Base-by-base conservation (phyloP, 1,140 invertebrate species). In the Frieseomelitta varia region DNA sequence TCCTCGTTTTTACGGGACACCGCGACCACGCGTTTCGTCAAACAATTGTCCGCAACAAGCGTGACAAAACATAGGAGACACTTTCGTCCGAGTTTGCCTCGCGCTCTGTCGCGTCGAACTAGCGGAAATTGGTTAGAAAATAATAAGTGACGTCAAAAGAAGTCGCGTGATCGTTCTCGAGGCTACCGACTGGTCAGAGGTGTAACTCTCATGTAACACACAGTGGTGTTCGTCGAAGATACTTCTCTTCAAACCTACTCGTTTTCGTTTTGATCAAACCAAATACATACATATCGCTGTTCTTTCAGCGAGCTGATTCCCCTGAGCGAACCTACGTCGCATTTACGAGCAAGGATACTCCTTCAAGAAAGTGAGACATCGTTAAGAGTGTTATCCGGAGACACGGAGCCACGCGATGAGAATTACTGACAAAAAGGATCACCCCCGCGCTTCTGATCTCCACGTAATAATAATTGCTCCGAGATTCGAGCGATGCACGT, bases 131-230 rank as follows among this genome's bases (percentile, higher is more conserved):
- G 17, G 55, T 61, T 71, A 19, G 55, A 71, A 78, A 83, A 71
- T 47, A 83, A 79, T 61, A 83, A 68, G 27, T 83, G 81, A 83
- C 81, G 81, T 83, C 81, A 83, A 71, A 67, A 83, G 67, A 71
- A 83, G 67, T 83, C 81, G 81, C 81, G 81, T 83, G 75, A 83
- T 83, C 81, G 17, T 56, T 78, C 65, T 83, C 81, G 81, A 79
- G 75, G 75, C 65, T 83, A 83, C 65, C 65, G 75, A 83, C 74
- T 83, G 75, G 81, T 71, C 75, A 77, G 65, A 58, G 65, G 74
- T 78, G 69, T 47, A 47, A 47, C 8, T 78, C 74, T 83, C 34
- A 15, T 53, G 15, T 73, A 55, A 61, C 81, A 47, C 39, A 47
- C 39, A 83, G 81, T 83, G 81, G 74, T 83, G 74, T 83, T 83